A percentile compares a stretch with the other conserved stretches of the same genome.
phyloP scores from a whole-genome alignment of 2,797 vertebrate genomes.

The Pelodytes ibericus region DNA sequence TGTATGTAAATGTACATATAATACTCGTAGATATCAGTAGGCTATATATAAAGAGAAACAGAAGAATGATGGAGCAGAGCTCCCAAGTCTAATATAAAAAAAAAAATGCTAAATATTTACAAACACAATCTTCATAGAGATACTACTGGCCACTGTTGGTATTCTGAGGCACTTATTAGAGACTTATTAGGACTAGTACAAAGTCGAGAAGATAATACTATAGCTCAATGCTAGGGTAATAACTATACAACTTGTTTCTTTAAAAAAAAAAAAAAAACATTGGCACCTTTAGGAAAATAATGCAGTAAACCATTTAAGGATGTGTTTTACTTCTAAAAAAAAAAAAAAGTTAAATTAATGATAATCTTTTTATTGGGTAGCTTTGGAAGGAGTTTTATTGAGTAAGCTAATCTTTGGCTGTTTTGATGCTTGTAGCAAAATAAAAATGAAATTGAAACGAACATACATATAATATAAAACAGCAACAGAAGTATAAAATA shows the following conservation, averaged over 20 bases:
- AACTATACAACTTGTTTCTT: background rate
- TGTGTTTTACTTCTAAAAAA: background rate
- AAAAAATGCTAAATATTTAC: no score
- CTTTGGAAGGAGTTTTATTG: background rate
- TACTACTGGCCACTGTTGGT: no score
- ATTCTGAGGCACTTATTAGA: no score
- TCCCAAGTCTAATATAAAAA: no score
- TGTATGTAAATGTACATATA: no score
- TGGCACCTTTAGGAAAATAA: background rate
- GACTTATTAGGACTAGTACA: no score
- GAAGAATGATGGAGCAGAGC: no score
- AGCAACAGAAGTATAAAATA: no score
- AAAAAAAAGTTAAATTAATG: background rate
- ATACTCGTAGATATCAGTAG: no score
- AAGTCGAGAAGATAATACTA: background rate
- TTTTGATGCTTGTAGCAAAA: constrained; percentile 16
- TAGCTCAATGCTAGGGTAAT: background rate
- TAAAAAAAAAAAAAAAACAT: no score
- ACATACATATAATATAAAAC: constrained; percentile 5
- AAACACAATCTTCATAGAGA: no score
- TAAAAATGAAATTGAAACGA: constrained; percentile 3
- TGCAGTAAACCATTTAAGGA: background rate
- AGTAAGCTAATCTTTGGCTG: background rate
- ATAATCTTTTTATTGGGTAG: background rate
- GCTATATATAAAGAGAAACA: no score